phyloP scores from a whole-genome alignment of 1,140 invertebrate species.

The Drosophila tristis region DNA sequence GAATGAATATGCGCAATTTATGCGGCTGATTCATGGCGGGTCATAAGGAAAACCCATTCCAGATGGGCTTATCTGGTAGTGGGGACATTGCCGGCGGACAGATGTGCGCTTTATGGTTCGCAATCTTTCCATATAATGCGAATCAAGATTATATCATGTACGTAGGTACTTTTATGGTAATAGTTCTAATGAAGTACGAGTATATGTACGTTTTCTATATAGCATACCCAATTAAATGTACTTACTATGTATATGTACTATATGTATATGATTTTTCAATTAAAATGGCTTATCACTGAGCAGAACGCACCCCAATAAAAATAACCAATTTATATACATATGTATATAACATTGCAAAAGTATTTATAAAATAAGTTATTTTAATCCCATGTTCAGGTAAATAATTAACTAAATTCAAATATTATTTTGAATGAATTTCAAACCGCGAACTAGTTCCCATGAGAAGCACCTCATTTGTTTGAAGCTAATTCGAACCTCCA shows the following conservation, averaged over 20 bases:
- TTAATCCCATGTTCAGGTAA: not conserved
- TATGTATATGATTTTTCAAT: too few relatives aligned
- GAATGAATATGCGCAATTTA: slow-evolving; percentile 47
- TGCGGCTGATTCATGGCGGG: slow-evolving; percentile 33
- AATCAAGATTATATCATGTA: too few relatives aligned
- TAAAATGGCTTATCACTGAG: too few relatives aligned
- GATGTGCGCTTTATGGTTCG: slow-evolving; percentile 27
- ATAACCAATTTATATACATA: too few relatives aligned
- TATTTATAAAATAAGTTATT: not conserved
- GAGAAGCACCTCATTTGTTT: not conserved
- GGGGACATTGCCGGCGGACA: slow-evolving; percentile 5
- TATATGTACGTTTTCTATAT: too few relatives aligned
- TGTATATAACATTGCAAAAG: too few relatives aligned
- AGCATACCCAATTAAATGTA: not conserved
- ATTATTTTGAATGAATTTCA: not conserved
- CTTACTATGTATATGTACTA: not conserved
- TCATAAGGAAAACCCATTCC: slow-evolving; percentile 48
- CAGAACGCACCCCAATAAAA: too few relatives aligned
- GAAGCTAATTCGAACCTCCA: not conserved
- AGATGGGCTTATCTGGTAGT: slow-evolving; percentile 37
- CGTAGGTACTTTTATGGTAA: too few relatives aligned
- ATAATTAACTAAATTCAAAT: not conserved
- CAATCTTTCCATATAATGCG: too few relatives aligned
- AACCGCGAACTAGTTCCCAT: slow-evolving; percentile 35
- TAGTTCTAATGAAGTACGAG: too few relatives aligned